Evolutionary conservation across 2,113 vertebrate genomes (phyloP), one percentile per base, ranked within the genome.

Genomic region (Eretmochelys imbricata): DNA sequence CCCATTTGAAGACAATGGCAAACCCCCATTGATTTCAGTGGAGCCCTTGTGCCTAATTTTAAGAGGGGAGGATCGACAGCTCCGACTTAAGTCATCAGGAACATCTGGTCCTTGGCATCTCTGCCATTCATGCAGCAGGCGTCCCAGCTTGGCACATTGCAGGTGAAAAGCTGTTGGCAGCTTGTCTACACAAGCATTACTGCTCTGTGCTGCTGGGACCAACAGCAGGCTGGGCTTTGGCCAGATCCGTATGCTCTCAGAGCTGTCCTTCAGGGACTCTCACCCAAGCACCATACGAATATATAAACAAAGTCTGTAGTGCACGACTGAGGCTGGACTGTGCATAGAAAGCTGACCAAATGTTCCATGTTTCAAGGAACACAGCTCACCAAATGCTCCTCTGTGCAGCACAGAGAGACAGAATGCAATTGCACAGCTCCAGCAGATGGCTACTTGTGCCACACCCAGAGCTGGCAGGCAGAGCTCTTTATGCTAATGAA

Each of bases 401-500:
- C 55, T 7, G 4, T 69, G 62, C 16, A 62, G 6, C 31, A 19
- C 31, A n/a, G 2, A 69, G 31, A 14, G 16, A 35, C 35, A 69
- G 62, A 69, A n/a, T 69, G 31, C 62, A 69, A n/a, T 62, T 62
- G 25, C 59, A 62, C 59, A 7, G 29, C 13, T 14, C 59, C 59
- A 62, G 29, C 59, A 62, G 59, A 62, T 62, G 59, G 29, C 20
- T 54, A 54, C 59, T 62, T 12, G 29, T 62, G 59, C n/a, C 69
- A 72, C 8, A 22, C n/a, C 69, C 17, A 38, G n/a, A 38, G n/a
- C 35, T 38, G 19, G n/a, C 69, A 42, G n/a, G 69, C 72, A 92
- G 80, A 88, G 91, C 42, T 92, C 80, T 65, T 24, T 51, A 92
- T 88, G 85, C 75, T 88, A 92, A 88, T 88, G 85, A 92, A 42